Evolutionary conservation across 37 sponge, comb jelly and placozoan genomes (phyloP).

Genomic region (Bolinopsis microptera): DNA sequence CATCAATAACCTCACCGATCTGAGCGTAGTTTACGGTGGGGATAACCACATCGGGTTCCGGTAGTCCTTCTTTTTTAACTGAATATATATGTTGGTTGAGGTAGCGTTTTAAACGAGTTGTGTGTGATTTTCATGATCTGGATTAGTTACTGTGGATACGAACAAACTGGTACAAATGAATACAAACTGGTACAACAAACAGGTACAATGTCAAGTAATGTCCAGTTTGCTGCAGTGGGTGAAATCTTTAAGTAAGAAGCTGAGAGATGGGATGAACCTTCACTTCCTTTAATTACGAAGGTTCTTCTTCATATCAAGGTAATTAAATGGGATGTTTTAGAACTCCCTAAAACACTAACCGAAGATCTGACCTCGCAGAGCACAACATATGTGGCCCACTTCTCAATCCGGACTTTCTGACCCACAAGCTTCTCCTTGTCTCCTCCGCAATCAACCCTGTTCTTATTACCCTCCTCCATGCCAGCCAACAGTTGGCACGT

Average conservation of each 20-base stretch:
- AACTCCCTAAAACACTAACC: neutral
- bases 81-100: neutral
- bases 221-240: too few species aligned
- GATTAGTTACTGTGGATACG: too few species aligned
- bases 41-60: conserved; percentile 3
- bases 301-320: too few species aligned
- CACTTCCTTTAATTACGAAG: too few species aligned
- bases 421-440: neutral
- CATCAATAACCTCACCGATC: neutral
- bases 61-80: neutral
- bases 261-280: too few species aligned
- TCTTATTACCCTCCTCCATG: neutral
- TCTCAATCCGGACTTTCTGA: conserved; percentile 11
- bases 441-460: neutral
- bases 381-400: neutral
- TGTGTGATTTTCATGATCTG: too few species aligned
- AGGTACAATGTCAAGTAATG: too few species aligned
- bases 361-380: conserved; percentile 41
- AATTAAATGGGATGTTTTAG: too few species aligned
- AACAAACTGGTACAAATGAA: too few species aligned
- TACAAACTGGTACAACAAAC: too few species aligned
- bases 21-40: neutral
- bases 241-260: too few species aligned
- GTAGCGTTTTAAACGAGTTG: too few species aligned
- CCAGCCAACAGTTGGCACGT: neutral